phyloP scores from a whole-genome alignment of 2,888 invertebrate genomes.

The Chymomyza caudatula region DNA sequence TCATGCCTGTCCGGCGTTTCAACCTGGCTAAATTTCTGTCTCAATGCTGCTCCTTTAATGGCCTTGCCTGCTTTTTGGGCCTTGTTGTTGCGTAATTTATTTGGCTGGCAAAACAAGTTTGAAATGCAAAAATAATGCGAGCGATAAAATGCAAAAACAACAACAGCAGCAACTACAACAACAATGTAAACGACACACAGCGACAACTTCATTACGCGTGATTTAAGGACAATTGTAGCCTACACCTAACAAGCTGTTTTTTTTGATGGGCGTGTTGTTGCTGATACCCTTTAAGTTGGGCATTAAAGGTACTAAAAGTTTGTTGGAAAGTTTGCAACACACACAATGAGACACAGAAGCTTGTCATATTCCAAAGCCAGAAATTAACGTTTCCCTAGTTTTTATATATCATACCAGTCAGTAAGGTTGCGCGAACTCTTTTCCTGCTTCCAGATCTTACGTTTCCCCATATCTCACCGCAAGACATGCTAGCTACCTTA shows the following conservation, averaged over 20 bases:
- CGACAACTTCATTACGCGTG: constrained; percentile 76
- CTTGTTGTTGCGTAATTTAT: neutral
- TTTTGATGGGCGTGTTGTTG: neutral
- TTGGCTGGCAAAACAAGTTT: constrained; percentile 48
- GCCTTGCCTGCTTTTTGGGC: neutral
- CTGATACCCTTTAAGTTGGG: neutral
- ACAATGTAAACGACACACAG: constrained; percentile 24
- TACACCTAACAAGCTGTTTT: constrained; percentile 48
- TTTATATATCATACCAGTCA: too few relatives aligned
- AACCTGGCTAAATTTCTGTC: neutral
- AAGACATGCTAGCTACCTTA: too few relatives aligned
- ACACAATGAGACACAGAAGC: neutral
- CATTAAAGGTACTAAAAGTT: neutral
- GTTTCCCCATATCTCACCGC: too few relatives aligned
- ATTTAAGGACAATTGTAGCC: constrained; percentile 74
- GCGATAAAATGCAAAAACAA: constrained; percentile 73
- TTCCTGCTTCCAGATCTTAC: too few relatives aligned
- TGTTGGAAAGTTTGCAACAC: neutral
- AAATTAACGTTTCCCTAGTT: too few relatives aligned
- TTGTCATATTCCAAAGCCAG: too few relatives aligned
- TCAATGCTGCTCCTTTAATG: neutral
- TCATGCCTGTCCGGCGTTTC: neutral
- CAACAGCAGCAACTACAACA: constrained; percentile 41
- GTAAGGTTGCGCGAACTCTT: too few relatives aligned
- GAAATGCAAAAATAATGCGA: constrained; percentile 71